Conservation (phyloP, 2,888 invertebrate genomes). For the Congeria kusceri region DNA sequence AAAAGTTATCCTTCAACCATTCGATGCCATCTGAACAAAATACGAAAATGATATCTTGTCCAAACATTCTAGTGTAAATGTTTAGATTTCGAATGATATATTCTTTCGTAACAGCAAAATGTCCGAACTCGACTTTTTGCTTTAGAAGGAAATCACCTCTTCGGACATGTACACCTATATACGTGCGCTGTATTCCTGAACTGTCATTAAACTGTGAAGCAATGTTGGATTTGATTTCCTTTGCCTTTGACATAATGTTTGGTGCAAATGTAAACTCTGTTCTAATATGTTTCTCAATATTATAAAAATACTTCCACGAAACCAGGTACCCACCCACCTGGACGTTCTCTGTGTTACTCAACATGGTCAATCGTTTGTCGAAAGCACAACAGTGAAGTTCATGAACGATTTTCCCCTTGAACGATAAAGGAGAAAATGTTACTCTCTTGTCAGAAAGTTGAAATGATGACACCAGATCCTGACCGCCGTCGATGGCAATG, state of each 20-base stretch:
- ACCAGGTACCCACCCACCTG: conserved; percentile 55
- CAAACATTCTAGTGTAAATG: conserved; percentile 52
- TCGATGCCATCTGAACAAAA: conserved; percentile 61
- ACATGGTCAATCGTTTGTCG: too few species aligned
- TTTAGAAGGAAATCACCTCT: conserved; percentile 61
- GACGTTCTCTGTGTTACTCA: too few species aligned
- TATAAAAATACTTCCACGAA: conserved; percentile 68
- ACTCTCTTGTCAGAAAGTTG: too few species aligned
- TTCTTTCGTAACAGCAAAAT: conserved; percentile 53
- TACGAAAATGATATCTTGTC: conserved; percentile 54
- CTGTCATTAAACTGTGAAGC: too few species aligned
- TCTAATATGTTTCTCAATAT: conserved; percentile 46
- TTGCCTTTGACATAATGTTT: conserved; percentile 28
- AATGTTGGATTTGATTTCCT: conserved; percentile 2
- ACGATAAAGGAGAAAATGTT: too few species aligned
- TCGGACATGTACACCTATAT: conserved; percentile 66
- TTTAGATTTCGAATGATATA: conserved; percentile 62
- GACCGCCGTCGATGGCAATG: too few species aligned
- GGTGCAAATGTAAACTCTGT: conserved; percentile 60
- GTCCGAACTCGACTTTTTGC: conserved; percentile 18
- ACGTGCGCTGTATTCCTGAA: neutral
- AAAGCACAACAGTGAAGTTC: too few species aligned
- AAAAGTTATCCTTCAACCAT: conserved; percentile 62
- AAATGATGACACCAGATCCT: too few species aligned
- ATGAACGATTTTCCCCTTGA: too few species aligned